phyloP scores from a whole-genome alignment of 1,140 invertebrate species.

The Leptinotarsa undecemlineata region DNA sequence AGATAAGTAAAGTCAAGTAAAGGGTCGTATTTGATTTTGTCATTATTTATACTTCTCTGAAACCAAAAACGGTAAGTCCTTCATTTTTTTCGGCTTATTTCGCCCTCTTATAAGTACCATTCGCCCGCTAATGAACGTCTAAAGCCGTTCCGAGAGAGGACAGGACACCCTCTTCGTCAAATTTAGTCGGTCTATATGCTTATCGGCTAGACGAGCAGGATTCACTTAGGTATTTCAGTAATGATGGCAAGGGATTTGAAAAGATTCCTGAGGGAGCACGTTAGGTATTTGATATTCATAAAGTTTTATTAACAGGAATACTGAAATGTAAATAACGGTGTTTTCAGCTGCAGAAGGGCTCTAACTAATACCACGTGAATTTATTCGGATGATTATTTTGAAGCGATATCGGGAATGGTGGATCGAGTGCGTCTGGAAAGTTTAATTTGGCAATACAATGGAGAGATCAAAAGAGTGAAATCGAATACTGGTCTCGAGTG shows the following conservation, averaged over 20 bases:
- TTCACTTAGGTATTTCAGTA: constrained; percentile 28
- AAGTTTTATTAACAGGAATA: constrained; percentile 24
- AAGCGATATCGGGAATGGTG: not conserved
- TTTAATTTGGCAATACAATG: not conserved
- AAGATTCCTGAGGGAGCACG: constrained; percentile 27
- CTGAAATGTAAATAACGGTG: constrained; percentile 11
- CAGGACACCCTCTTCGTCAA: constrained; percentile 8
- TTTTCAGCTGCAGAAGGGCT: not conserved
- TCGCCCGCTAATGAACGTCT: not conserved
- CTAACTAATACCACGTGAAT: not conserved
- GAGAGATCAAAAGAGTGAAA: too few relatives aligned
- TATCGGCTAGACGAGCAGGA: constrained; percentile 11
- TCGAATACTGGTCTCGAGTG: too few relatives aligned
- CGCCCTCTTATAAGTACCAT: not conserved
- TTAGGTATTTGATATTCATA: constrained; percentile 25
- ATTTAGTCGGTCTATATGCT: constrained; percentile 21
- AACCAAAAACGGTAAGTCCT: not conserved
- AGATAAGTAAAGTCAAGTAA: too few relatives aligned
- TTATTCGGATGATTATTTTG: constrained; percentile 5
- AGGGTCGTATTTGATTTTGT: too few relatives aligned
- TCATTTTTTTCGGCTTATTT: not conserved
- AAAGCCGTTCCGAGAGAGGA: not conserved
- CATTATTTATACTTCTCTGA: too few relatives aligned
- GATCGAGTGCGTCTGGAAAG: not conserved
- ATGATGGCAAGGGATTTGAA: constrained; percentile 25